A percentile compares a stretch with the other conserved stretches of the same genome.
phyloP scores from a whole-genome alignment of 2,888 invertebrate species.

The Aelia acuminata region DNA sequence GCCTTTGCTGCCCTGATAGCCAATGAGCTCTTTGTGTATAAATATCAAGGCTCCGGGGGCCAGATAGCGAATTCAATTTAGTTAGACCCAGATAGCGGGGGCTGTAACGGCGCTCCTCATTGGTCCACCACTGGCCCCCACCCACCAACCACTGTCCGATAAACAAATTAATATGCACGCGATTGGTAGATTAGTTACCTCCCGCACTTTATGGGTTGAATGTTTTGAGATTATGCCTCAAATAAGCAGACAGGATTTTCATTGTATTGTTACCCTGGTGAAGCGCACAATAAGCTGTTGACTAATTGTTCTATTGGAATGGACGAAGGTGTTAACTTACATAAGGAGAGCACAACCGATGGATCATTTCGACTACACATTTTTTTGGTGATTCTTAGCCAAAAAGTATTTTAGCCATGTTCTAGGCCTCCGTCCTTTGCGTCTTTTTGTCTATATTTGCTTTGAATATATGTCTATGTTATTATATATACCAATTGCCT shows the following conservation, averaged over 20 bases:
- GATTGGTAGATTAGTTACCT: neutral
- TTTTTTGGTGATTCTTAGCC: too few species aligned
- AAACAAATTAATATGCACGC: slow-evolving; percentile 34
- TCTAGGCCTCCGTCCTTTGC: too few species aligned
- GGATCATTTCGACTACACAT: too few species aligned
- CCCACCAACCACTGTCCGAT: neutral
- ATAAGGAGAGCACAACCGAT: too few species aligned
- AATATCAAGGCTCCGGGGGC: neutral
- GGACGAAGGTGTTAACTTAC: too few species aligned
- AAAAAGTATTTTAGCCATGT: too few species aligned
- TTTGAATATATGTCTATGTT: too few species aligned
- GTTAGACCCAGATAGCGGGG: neutral
- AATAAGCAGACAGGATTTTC: neutral
- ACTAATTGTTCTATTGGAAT: too few species aligned
- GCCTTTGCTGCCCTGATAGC: neutral
- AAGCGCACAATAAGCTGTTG: too few species aligned
- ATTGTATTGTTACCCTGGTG: too few species aligned
- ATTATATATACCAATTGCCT: too few species aligned
- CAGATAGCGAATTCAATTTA: slow-evolving; percentile 38
- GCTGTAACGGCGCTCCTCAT: neutral
- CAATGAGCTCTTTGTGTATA: slow-evolving; percentile 13
- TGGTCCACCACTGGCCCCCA: neutral
- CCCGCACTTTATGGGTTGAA: neutral
- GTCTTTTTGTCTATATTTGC: too few species aligned
- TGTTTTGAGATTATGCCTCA: neutral